Percentiles rank a stretch among this genome's conserved stretches.
These are phyloP conservation scores for Drosophila falleni DNA, from an alignment of 2,888 invertebrate species.

Conservation along the genomic window DNA sequence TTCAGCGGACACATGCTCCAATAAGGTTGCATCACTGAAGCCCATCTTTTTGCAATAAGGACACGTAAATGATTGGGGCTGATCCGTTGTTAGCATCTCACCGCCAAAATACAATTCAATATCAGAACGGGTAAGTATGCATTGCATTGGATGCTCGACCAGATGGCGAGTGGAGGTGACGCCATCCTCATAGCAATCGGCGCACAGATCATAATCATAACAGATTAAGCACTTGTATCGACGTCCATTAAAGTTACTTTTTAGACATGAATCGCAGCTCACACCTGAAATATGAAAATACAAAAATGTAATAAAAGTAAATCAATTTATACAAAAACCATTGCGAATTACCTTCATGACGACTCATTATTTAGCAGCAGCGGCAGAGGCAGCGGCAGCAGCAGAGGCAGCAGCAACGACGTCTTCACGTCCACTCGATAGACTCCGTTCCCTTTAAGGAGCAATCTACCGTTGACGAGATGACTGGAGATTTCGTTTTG, in stretches of 20 bases:
- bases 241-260: conserved; percentile 98
- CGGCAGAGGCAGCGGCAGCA: conserved; percentile 53
- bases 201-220: conserved; percentile 99
- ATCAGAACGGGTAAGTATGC: conserved; percentile 98
- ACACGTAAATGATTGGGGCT: conserved; percentile 98
- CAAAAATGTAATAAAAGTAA: not conserved
- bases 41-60: conserved; percentile 99
- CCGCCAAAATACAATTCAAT: conserved; percentile 99
- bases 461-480: conserved; percentile 33
- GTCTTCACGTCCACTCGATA: conserved; percentile 63
- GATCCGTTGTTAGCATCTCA: conserved; percentile 95
- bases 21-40: conserved; percentile 95
- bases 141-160: conserved; percentile 99
- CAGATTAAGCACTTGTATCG: conserved; percentile 99
- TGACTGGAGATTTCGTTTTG: conserved; percentile 39
- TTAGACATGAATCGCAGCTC: conserved; percentile 99
- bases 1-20: conserved; percentile 95
- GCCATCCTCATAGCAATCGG: conserved; percentile 97
- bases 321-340: not conserved
- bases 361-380: conserved; percentile 90
- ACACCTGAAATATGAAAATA: conserved; percentile 89
- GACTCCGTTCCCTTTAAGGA: conserved; percentile 42
- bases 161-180: conserved; percentile 96
- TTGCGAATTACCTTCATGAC: conserved; percentile 93
- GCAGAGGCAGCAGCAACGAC: conserved; percentile 53